These are phyloP conservation scores for Arrhamphus sclerolepis DNA, from an alignment of 2,797 vertebrate species.

Conservation along the genomic window DNA sequence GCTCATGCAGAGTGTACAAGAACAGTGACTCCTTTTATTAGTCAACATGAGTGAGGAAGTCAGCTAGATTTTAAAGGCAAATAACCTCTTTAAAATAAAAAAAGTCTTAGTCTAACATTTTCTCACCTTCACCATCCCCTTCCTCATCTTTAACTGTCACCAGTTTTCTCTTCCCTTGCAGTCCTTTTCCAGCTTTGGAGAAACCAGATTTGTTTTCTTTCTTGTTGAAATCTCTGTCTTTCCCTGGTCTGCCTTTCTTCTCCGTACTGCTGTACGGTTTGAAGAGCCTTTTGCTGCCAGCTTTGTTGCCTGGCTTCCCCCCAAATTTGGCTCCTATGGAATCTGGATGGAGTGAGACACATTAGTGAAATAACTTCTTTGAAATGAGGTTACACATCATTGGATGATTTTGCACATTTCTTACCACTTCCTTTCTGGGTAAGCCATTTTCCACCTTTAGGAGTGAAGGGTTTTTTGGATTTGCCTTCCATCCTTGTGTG, in stretches of 20 bases:
- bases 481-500: slow-evolving; percentile 76
- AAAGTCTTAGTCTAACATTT: not conserved
- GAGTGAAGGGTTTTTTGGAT: slow-evolving; percentile 65
- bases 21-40: no score
- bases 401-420: not conserved
- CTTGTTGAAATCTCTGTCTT: slow-evolving; percentile 41
- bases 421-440: slow-evolving; percentile 77
- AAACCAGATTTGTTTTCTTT: slow-evolving; percentile 51
- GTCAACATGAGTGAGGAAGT: no score
- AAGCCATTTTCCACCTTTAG: slow-evolving; percentile 70
- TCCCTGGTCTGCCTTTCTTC: slow-evolving; percentile 49
- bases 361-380: accelerated
- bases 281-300: slow-evolving; percentile 59
- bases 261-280: slow-evolving; percentile 61
- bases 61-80: not conserved
- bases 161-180: slow-evolving; percentile 69
- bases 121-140: slow-evolving; percentile 55
- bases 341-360: slow-evolving; percentile 38
- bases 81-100: not conserved
- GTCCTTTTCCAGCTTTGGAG: slow-evolving; percentile 49
- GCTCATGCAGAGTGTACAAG: no score
- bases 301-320: slow-evolving; percentile 60
- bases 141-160: slow-evolving; percentile 17
- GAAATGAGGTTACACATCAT: not conserved
- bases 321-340: slow-evolving; percentile 62